Evolutionary conservation across 2,113 vertebrate species (phyloP), one percentile per base, ranked within the genome.

Genomic region (Ictalurus punctatus): DNA sequence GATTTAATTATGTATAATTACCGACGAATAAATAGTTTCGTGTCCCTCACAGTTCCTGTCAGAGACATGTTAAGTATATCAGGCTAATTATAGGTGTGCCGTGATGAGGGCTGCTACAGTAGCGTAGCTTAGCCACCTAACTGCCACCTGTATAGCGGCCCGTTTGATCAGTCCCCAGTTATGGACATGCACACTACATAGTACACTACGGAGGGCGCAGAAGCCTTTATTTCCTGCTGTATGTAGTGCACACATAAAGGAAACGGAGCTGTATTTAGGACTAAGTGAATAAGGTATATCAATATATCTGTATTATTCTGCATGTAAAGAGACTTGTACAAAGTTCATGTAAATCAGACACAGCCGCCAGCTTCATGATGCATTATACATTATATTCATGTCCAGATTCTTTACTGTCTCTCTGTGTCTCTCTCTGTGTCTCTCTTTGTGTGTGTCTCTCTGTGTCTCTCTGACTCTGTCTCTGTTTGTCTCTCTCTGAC

Each of bases 41-140:
- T 37, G 58, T 61, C 10, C 9, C 1, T 40, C 13, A 1, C 19
- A 0, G 25, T 5, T 56, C 40, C 13, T 71, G 27, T 34, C n/a
- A 71, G 17, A 30, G 8, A 30, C 27, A 6, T 30, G 7, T 48
- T 30, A 34, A 71, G n/a, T 56, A 1, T 23, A 30, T 52, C 9
- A 10, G 78, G 58, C 56, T 86, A 86, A 86, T 86, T 78, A 56
- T 73, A 73, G 40, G 27, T 37, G 48, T 73, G 67, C 54, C 30
- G 23, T 76, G n/a, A 0, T 23, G 34, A 63, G 40, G 10, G 16
- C 6, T 25, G 30, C 56, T 59, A 48, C 44, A 7, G 44, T 48
- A 48, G 6, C 44, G 44, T 7, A 61, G n/a, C 16, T 8, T 21
- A 40, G n/a, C 56, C 12, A 17, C 54, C 17, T 58, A 8, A n/a